Evolutionary conservation across 2,797 vertebrate species (phyloP).

Genomic region (Orientallactaga sibirica): DNA sequence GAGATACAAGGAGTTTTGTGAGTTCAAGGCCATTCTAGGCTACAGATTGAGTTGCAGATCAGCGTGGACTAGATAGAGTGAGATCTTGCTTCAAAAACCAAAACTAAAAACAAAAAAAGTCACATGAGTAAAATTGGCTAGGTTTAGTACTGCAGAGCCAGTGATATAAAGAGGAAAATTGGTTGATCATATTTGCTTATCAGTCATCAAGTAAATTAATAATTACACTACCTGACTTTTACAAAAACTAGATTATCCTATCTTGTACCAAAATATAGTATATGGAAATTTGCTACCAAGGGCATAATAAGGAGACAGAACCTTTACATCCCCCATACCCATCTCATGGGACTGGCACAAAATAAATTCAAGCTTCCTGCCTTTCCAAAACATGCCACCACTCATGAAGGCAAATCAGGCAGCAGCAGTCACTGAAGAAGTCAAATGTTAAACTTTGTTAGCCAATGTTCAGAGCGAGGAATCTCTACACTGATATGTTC

Average conservation of each 20-base stretch:
- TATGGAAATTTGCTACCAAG: neutral
- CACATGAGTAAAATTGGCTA: no score
- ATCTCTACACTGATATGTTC: slow-evolving; percentile 53
- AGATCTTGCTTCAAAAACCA: no score
- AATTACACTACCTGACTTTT: neutral
- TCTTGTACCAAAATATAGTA: neutral
- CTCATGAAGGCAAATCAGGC: slow-evolving; percentile 52
- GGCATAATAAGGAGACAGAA: slow-evolving; percentile 39
- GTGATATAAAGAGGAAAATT: neutral
- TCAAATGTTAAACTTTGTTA: slow-evolving; percentile 50
- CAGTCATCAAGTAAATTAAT: slow-evolving; percentile 8
- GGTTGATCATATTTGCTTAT: neutral
- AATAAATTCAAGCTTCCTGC: neutral
- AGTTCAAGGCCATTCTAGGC: no score
- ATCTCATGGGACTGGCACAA: neutral
- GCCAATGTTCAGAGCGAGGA: slow-evolving; percentile 11
- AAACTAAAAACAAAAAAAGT: no score
- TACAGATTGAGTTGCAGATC: no score
- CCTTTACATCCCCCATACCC: neutral
- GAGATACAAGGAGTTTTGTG: no score
- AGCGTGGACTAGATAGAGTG: no score
- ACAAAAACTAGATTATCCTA: slow-evolving; percentile 11
- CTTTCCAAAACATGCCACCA: slow-evolving; percentile 51
- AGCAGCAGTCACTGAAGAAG: slow-evolving; percentile 32
- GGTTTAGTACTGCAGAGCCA: neutral